phyloP scores from a whole-genome alignment of 1,140 invertebrate species.

The Anadara kagoshimensis region DNA sequence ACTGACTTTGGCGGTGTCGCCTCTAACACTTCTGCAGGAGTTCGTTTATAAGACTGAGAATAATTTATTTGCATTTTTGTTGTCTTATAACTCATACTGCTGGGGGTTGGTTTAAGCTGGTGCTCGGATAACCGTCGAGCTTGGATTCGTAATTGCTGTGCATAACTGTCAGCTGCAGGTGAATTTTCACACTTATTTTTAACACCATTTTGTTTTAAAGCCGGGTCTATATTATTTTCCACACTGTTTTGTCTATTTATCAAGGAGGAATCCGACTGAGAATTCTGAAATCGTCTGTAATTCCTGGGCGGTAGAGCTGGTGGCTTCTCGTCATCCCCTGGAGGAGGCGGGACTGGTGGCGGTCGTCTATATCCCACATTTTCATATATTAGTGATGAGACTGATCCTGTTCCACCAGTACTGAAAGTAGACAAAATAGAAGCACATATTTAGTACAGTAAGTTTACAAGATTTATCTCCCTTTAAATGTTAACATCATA shows the following conservation, averaged over 20 bases:
- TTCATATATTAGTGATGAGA: constrained; percentile 21
- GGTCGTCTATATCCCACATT: constrained; percentile 39
- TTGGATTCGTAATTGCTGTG: constrained; percentile 57
- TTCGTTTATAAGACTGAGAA: constrained; percentile 59
- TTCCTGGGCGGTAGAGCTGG: constrained; percentile 62
- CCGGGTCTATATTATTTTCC: no score
- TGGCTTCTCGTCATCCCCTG: constrained; percentile 49
- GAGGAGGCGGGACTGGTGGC: constrained; percentile 55
- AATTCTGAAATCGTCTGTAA: constrained; percentile 34
- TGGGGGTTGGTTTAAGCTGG: constrained; percentile 30
- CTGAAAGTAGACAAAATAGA: constrained; percentile 23
- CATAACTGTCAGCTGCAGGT: constrained; percentile 47
- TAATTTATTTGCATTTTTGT: constrained; percentile 23
- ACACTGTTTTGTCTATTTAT: no score
- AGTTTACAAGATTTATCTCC: no score
- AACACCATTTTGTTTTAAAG: no score
- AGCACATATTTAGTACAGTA: not conserved
- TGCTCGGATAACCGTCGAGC: constrained; percentile 56
- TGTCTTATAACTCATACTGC: constrained; percentile 33
- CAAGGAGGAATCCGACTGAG: constrained; percentile 35
- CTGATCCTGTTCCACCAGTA: constrained; percentile 16
- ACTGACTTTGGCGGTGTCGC: constrained; percentile 41
- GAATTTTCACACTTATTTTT: not conserved
- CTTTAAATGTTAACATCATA: not conserved
- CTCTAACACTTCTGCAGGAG: constrained; percentile 51